A percentile compares a stretch with the other conserved stretches of the same genome.
These are phyloP conservation scores for Peromyscus californicus DNA, from an alignment of 2,113 vertebrate genomes.

Conservation along the genomic window DNA sequence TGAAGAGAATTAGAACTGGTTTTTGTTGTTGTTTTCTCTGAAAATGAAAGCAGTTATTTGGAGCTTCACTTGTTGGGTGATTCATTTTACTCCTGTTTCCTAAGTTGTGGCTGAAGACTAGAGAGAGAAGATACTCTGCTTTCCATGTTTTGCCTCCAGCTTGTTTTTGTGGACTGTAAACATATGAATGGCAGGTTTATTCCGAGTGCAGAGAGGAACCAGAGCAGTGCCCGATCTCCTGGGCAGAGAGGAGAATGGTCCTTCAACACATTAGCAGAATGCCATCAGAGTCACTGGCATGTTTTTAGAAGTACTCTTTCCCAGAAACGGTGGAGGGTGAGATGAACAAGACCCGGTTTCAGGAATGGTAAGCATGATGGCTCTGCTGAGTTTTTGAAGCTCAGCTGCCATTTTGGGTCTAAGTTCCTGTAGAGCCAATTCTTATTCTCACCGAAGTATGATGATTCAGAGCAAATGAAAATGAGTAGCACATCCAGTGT, in stretches of 20 bases:
- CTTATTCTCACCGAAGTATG: not conserved
- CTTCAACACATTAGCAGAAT: not conserved
- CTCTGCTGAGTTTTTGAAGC: slow-evolving; percentile 35
- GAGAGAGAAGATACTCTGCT: slow-evolving; percentile 48
- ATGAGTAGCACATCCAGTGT: not conserved
- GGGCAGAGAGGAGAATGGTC: not conserved
- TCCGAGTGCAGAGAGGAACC: slow-evolving; percentile 61
- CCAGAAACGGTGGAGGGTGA: slow-evolving; percentile 10
- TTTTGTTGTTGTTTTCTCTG: slow-evolving; percentile 70
- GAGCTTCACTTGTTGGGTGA: slow-evolving; percentile 61
- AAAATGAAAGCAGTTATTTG: slow-evolving; percentile 75
- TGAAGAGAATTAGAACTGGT: slow-evolving; percentile 65
- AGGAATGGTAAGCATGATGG: not conserved
- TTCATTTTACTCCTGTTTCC: slow-evolving; percentile 71
- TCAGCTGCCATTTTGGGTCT: slow-evolving; percentile 79
- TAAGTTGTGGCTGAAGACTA: slow-evolving; percentile 44
- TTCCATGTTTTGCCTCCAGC: slow-evolving; percentile 52
- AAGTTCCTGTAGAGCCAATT: slow-evolving; percentile 55
- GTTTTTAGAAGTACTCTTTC: slow-evolving; percentile 41
- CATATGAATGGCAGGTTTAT: slow-evolving; percentile 65
- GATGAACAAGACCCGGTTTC: slow-evolving; percentile 46
- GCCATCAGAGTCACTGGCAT: not conserved
- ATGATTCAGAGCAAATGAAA: slow-evolving; percentile 50
- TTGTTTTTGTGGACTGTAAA: slow-evolving; percentile 64
- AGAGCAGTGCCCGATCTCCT: slow-evolving; percentile 23